phyloP scores from a whole-genome alignment of 2,113 vertebrate genomes.

The Chloropsis hardwickii region DNA sequence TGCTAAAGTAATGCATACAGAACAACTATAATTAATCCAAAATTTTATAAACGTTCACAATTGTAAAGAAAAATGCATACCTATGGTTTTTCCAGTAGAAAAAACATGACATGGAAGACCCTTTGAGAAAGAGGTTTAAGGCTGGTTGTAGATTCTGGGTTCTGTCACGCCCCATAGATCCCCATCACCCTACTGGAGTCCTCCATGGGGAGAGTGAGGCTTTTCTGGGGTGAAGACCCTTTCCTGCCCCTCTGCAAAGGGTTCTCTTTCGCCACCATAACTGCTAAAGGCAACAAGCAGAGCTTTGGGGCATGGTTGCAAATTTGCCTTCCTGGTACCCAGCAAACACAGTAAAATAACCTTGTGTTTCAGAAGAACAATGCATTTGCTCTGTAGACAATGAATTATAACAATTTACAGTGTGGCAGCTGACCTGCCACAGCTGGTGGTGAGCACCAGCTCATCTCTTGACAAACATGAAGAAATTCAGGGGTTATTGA shows the following conservation, averaged over 20 bases:
- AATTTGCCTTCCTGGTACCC: neutral
- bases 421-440: neutral
- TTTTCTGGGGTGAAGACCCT: neutral
- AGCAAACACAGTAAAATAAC: neutral
- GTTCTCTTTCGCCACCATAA: neutral
- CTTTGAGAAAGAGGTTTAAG: neutral
- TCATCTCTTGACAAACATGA: neutral
- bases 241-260: neutral
- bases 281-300: neutral
- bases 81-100: neutral
- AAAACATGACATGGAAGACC: neutral
- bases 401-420: neutral
- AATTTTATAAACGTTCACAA: neutral
- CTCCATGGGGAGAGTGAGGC: neutral
- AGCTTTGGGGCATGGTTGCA: neutral
- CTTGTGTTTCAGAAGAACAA: neutral
- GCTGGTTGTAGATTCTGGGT: neutral
- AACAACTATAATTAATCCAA: neutral
- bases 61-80: neutral
- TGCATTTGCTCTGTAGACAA: neutral
- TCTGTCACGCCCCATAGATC: neutral
- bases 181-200: fast-evolving
- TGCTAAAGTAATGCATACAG: neutral
- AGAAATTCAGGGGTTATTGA: neutral
- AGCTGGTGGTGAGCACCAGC: fast-evolving